Base-by-base conservation (phyloP, 2,888 invertebrate genomes). In the Xestia sexstrigata region DNA sequence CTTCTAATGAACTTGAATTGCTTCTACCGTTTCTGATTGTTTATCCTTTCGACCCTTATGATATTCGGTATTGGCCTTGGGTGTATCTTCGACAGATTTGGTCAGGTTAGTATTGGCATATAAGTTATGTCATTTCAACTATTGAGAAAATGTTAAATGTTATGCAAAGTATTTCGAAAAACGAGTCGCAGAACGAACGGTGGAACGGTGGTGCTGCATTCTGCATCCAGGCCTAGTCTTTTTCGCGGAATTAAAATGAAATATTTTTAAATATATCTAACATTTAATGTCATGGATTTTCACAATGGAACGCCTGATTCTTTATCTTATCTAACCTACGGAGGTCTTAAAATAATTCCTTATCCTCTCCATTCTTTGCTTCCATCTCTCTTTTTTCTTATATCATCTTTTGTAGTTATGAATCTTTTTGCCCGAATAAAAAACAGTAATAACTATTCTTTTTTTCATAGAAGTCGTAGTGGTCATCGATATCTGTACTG, bases 31-130 rank as follows among this genome's bases (percentile, higher is more conserved):
- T 94, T 78, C 76, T 91, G 0, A 86, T 93, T 35, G 66, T 90
- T n/a, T 95, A 95, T 90, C 95, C 95, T 0, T 94, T 95, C 72
- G 90, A 95, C 85, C 78, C 92, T 17, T 91, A 89, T 52, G 89
- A 93, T 62, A 78, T 92, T 0, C 91, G 80, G 60, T 89, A 91
- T 69, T 95, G 92, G 91, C 95, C 95, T 1, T 91, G 91, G 71
- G 91, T 93, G 2, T 95, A 93, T 79, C 20, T 94, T 9, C 92
- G 92, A 71, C 95, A 95, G 80, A 79, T 92, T 76, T 93, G 93
- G 92, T 91, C 93, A 62, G 92, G 95, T 95, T 83, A 86, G 92
- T 92, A 84, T 66, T 66, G 15, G 9, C 13, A 23, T 23, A 26
- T 23, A 26, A 17, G 15, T 23, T 11, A 47, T 30, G 8, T 71